A percentile compares a stretch with the other conserved stretches of the same genome.
phyloP scores from a whole-genome alignment of 2,113 vertebrate genomes.

The Dissostichus mawsoni region DNA sequence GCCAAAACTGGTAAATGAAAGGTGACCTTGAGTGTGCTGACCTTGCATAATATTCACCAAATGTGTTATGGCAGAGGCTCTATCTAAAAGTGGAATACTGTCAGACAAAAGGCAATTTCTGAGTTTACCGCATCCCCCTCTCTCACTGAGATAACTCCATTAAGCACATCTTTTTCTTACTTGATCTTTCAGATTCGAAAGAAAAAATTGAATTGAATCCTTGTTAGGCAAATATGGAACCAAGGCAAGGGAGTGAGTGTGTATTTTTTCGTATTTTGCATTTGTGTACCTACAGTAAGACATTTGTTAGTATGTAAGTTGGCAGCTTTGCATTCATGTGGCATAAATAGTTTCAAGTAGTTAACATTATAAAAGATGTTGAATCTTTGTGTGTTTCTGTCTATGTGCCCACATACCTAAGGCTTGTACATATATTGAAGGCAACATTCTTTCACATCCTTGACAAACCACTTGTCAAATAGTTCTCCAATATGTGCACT shows the following conservation, averaged over 20 bases:
- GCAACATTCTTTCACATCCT: conserved; percentile 6
- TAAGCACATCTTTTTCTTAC: conserved; percentile 7
- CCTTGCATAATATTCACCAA: conserved; percentile 54
- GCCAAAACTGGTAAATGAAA: conserved; percentile 29
- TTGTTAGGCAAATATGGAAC: neutral
- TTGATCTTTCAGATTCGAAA: conserved; percentile 39
- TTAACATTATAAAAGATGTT: conserved; percentile 10
- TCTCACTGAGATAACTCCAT: neutral
- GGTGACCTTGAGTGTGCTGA: conserved; percentile 50
- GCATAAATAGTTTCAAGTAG: neutral
- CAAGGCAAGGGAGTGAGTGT: neutral
- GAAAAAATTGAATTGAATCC: neutral
- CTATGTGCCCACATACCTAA: conserved; percentile 3
- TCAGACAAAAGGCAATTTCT: conserved; percentile 42
- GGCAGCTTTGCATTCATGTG: conserved; percentile 10
- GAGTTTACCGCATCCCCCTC: neutral
- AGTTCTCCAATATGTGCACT: conserved; percentile 12
- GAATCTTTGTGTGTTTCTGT: neutral
- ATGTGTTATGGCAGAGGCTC: conserved; percentile 27
- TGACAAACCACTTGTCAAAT: conserved; percentile 31
- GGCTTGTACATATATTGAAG: conserved; percentile 38
- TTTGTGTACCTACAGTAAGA: neutral
- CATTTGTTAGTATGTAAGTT: neutral
- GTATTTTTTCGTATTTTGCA: conserved; percentile 1
- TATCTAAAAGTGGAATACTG: conserved; percentile 24